These are phyloP conservation scores for Boleophthalmus pectinirostris DNA, from an alignment of 2,113 vertebrate genomes.

Conservation along the genomic window DNA sequence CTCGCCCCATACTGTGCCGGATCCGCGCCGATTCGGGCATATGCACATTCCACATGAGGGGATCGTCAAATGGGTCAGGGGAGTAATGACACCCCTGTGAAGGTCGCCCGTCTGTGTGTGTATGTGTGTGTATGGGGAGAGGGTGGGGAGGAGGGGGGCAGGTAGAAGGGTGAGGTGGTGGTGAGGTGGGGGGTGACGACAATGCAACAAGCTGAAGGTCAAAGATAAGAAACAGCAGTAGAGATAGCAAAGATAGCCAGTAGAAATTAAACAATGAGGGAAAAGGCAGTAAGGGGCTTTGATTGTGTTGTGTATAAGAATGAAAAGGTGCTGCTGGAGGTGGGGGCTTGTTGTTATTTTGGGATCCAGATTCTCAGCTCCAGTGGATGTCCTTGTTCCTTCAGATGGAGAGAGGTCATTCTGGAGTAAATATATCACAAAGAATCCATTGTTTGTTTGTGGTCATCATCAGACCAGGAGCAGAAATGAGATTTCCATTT, in stretches of 20 bases:
- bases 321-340: constrained; percentile 1
- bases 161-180: constrained; percentile 52
- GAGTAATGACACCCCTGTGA: constrained; percentile 93
- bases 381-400: constrained; percentile 75
- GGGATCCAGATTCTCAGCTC: constrained; percentile 70
- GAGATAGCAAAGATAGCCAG: constrained; percentile 86
- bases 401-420: constrained; percentile 57
- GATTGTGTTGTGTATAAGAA: constrained; percentile 83
- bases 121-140: constrained; percentile 3
- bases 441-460: constrained; percentile 78
- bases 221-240: constrained; percentile 87
- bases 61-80: constrained; percentile 95
- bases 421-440: constrained; percentile 66
- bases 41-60: constrained; percentile 90
- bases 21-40: constrained; percentile 89
- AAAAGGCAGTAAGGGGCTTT: constrained; percentile 73
- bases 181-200: constrained; percentile 73
- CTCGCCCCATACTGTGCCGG: constrained; percentile 92
- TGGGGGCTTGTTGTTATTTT: constrained; percentile 79
- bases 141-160: constrained; percentile 49
- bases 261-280: constrained; percentile 87
- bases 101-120: constrained; percentile 85
- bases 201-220: constrained; percentile 94
- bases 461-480: constrained; percentile 50
- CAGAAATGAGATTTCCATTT: constrained; percentile 73